phyloP scores from a whole-genome alignment of 2,888 invertebrate species.

The Chorisops tibialis region DNA sequence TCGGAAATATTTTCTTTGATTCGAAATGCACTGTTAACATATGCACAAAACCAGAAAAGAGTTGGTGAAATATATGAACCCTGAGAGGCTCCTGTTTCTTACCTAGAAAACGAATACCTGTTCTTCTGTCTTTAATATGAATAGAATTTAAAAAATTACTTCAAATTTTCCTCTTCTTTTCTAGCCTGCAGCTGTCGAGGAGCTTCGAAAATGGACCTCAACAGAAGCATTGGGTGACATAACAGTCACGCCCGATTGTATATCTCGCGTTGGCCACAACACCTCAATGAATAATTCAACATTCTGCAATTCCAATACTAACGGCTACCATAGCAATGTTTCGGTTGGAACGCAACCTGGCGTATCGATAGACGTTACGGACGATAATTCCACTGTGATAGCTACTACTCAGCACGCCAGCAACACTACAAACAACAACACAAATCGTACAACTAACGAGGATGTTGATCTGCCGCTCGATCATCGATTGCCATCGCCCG shows the following conservation, averaged over 20 bases:
- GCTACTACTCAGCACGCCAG: conserved; percentile 10
- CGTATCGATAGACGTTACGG: conserved; percentile 21
- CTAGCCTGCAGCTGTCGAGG: conserved; percentile 77
- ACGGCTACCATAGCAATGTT: not conserved
- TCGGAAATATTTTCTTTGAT: too few relatives aligned
- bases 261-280: conserved; percentile 56
- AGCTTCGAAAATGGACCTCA: conserved; percentile 81
- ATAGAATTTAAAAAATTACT: not conserved
- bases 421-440: conserved; percentile 33
- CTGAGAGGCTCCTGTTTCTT: too few relatives aligned
- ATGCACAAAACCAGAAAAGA: too few relatives aligned
- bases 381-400: conserved; percentile 22
- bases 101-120: too few relatives aligned
- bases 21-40: too few relatives aligned
- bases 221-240: conserved; percentile 77
- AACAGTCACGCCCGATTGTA: conserved; percentile 74
- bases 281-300: conserved; percentile 19
- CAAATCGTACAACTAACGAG: conserved; percentile 54
- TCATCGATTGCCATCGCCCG: conserved; percentile 82
- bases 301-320: conserved; percentile 3
- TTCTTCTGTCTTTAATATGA: too few relatives aligned
- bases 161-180: conserved; percentile 16
- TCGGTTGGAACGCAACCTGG: conserved; percentile 10
- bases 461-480: conserved; percentile 64
- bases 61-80: too few relatives aligned